Evolutionary conservation across 2,797 vertebrate species (phyloP), one percentile per base, ranked within the genome.

Genomic region (Diplodus puntazzo): DNA sequence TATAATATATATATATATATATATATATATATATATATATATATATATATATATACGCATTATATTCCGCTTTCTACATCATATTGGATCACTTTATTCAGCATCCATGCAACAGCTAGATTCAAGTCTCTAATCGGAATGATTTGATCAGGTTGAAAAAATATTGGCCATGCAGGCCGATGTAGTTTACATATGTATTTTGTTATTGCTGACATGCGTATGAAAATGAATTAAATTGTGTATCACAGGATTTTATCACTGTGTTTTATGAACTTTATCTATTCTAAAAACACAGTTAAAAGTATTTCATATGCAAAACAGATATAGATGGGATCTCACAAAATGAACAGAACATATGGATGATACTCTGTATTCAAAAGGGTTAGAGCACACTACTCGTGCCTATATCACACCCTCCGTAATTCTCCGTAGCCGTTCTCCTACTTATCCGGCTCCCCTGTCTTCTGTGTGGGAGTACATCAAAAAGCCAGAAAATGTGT

Each of bases 401-500:
- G 8, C 48, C 42, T 17, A 20, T n/a, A 39, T 60, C 18, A 42
- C 18, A 46, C 6, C 12, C 9, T 62, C 11, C 20, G 0, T 49
- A n/a, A 53, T 53, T 30, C 42, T 34, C 43, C 21, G n/a, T 17
- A 25, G 34, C 59, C 68, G 12, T 46, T 49, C 4, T 62, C 43
- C 11, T 49, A 10, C 20, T 21, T 11, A 39, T 12, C 63, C 34
- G 3, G 0, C 11, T 58, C 11, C 13, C 25, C 4, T 25, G 43
- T 48, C 14, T 30, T 46, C 10, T 39, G 13, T 48, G 14, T 59
- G 39, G 61, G n/a, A 61, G 43, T 30, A 58, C 59, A 58, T 75
- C 46, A 70, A 71, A 77, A 14, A 58, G 25, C 16, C 21, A 43
- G 13, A 25, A 60, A 52, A 52, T 48, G 11, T 49, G 20, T 34